Evolutionary conservation across 2,888 invertebrate genomes (phyloP).

Genomic region (Sinotaia quadrata): DNA sequence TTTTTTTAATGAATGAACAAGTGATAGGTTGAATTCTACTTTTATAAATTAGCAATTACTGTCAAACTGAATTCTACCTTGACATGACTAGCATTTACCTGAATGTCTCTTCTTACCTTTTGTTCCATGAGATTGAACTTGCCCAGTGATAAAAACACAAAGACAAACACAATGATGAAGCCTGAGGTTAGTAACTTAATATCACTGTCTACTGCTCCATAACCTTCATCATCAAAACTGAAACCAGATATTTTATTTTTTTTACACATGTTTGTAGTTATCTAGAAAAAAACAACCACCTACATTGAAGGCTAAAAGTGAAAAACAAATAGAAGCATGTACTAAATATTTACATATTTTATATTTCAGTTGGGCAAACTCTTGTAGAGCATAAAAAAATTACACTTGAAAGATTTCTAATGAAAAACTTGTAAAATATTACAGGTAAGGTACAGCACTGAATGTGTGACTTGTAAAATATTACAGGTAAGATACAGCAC

Average conservation of each 20-base stretch:
- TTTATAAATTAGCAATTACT: not conserved
- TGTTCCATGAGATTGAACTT: slow-evolving; percentile 80
- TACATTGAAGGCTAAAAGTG: not conserved
- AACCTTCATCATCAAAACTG: slow-evolving; percentile 66
- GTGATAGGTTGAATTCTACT: not conserved
- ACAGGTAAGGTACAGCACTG: no score
- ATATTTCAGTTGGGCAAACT: not conserved
- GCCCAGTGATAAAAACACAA: slow-evolving; percentile 82
- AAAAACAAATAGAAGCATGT: not conserved
- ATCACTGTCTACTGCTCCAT: slow-evolving; percentile 75
- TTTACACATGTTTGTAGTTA: not conserved
- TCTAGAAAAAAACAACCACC: not conserved
- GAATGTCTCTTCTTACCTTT: slow-evolving; percentile 41
- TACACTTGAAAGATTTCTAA: no score
- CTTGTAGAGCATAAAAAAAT: no score
- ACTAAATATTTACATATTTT: not conserved
- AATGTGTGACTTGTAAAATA: no score
- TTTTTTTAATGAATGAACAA: not conserved
- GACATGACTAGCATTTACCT: not conserved
- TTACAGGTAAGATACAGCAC: no score
- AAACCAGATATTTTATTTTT: slow-evolving; percentile 29
- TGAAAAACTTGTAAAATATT: no score
- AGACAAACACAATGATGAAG: slow-evolving; percentile 82
- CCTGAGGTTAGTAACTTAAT: slow-evolving; percentile 81
- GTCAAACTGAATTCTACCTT: not conserved